Evolutionary conservation across 1,140 invertebrate genomes (phyloP).

Genomic region (Choristoneura fumiferana): DNA sequence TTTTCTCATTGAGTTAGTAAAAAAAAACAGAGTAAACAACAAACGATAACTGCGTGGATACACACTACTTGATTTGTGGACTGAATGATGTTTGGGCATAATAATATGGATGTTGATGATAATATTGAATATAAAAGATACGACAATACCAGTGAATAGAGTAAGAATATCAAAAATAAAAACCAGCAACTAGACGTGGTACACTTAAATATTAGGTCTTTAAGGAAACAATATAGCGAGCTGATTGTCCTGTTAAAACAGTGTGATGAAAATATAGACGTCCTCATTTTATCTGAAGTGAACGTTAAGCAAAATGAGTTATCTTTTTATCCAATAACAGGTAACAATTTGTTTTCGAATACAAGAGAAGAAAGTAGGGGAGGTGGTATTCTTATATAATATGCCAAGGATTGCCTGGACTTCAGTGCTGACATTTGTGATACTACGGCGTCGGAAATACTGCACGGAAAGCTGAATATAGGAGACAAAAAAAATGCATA

Average conservation of each 20-base stretch:
- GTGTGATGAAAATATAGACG: slow-evolving; percentile 13
- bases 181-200: slow-evolving; percentile 7
- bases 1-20: background rate
- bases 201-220: slow-evolving; percentile 18
- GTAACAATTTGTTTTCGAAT: background rate
- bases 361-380: slow-evolving; percentile 16
- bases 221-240: slow-evolving; percentile 17
- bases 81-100: too few species aligned
- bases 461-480: background rate
- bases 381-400: slow-evolving; percentile 15
- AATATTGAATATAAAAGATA: slow-evolving; percentile 9
- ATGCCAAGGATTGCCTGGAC: background rate
- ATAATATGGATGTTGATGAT: too few species aligned
- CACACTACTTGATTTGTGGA: slow-evolving; percentile 19
- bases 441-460: background rate
- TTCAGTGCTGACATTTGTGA: background rate
- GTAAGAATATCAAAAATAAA: slow-evolving; percentile 3
- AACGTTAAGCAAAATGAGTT: slow-evolving; percentile 10
- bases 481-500: background rate
- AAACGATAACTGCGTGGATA: background rate
- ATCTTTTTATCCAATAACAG: slow-evolving; percentile 6
- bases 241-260: background rate
- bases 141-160: background rate
- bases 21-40: background rate
- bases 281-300: slow-evolving; percentile 10